phyloP scores from a whole-genome alignment of 1,140 invertebrate genomes.

The Drosophila eugracilis region DNA sequence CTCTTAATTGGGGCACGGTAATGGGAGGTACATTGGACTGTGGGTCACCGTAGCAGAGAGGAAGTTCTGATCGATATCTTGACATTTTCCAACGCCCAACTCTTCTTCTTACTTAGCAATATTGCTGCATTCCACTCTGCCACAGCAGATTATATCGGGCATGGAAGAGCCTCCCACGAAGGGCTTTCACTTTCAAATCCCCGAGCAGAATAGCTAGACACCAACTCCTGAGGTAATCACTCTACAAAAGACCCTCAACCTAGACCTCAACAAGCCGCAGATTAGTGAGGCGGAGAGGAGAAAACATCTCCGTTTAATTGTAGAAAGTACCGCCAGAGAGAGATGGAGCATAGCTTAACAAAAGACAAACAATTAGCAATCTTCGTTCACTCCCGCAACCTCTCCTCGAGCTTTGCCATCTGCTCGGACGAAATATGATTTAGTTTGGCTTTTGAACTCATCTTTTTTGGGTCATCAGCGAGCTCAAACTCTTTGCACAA shows the following conservation, averaged over 20 bases:
- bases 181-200: slow-evolving; percentile 41
- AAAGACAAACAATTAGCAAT: slow-evolving; percentile 76
- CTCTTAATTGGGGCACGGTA: slow-evolving; percentile 54
- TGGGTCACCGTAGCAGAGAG: background rate
- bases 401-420: slow-evolving; percentile 5
- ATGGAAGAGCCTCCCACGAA: slow-evolving; percentile 4
- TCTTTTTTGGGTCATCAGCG: slow-evolving; percentile 48
- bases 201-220: slow-evolving; percentile 11
- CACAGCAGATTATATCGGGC: background rate
- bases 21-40: slow-evolving; percentile 16
- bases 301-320: slow-evolving; percentile 66
- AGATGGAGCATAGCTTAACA: slow-evolving; percentile 40
- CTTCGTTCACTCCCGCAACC: slow-evolving; percentile 17
- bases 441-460: slow-evolving; percentile 61
- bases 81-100: background rate
- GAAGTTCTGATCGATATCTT: slow-evolving; percentile 23
- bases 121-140: slow-evolving; percentile 8
- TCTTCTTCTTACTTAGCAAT: slow-evolving; percentile 30
- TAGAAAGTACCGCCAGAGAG: slow-evolving; percentile 52
- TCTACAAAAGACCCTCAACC: slow-evolving; percentile 22
- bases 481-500: slow-evolving; percentile 55
- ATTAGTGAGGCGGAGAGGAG: slow-evolving; percentile 22
- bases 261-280: slow-evolving; percentile 18
- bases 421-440: slow-evolving; percentile 59
- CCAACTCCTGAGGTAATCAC: slow-evolving; percentile 28